These are phyloP conservation scores for Tetranychus cinnabarinus DNA, from an alignment of 1,140 invertebrate genomes.

Conservation along the genomic window DNA sequence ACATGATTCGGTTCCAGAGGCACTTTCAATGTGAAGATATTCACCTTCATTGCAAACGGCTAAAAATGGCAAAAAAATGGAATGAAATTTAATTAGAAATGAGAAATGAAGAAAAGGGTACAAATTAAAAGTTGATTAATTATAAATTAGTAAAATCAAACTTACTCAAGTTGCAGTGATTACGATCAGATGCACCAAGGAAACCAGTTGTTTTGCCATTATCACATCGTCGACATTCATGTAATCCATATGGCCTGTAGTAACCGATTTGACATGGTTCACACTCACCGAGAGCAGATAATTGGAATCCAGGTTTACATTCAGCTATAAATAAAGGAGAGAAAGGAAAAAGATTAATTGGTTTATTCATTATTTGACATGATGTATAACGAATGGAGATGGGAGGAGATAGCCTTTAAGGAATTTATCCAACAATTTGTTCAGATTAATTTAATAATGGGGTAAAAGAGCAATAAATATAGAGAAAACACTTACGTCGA, in stretches of 20 bases:
- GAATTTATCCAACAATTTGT: too few species aligned
- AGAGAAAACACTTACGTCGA: slow-evolving; percentile 15
- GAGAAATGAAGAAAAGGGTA: neutral
- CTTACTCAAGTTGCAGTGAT: slow-evolving; percentile 40
- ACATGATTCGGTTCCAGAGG: slow-evolving; percentile 30
- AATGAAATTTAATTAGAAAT: neutral
- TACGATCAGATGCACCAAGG: slow-evolving; percentile 48
- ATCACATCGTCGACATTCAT: slow-evolving; percentile 69
- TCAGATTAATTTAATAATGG: too few species aligned
- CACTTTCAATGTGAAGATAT: slow-evolving; percentile 58
- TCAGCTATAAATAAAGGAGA: slow-evolving; percentile 29
- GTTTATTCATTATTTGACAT: neutral
- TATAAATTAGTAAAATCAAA: neutral
- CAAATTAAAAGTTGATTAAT: neutral
- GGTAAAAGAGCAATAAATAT: too few species aligned
- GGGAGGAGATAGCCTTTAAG: too few species aligned
- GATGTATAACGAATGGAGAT: too few species aligned
- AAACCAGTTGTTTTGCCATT: slow-evolving; percentile 61
- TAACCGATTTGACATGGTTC: slow-evolving; percentile 72
- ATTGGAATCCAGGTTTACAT: slow-evolving; percentile 64
- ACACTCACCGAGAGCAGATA: slow-evolving; percentile 66
- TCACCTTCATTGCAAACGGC: slow-evolving; percentile 33
- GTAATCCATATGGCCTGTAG: slow-evolving; percentile 60
- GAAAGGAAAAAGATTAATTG: neutral
- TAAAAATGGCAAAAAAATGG: slow-evolving; percentile 9